Base-by-base conservation (phyloP, 2,113 vertebrate genomes). In the Lophura nycthemera region DNA sequence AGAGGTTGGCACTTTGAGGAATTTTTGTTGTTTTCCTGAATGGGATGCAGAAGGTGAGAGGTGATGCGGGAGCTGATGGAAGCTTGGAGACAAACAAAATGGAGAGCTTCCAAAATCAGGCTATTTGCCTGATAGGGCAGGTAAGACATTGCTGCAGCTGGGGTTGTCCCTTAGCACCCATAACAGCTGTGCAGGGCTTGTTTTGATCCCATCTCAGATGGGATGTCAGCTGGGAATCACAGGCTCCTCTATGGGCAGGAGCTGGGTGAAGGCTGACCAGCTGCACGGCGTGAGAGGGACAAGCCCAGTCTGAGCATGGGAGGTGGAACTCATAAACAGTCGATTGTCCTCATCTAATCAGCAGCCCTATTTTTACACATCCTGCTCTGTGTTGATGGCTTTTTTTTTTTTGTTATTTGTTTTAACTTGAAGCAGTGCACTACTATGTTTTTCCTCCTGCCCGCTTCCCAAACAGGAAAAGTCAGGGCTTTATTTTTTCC, bases 391-490 rank as follows among this genome's bases (percentile, higher is more conserved):
- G 47, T 29, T 54, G 52, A 16, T 54, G 52, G 25, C 1, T 3
- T 5, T 2, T 22, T 5, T 2, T 1, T 27, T 27, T 50, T 57
- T 38, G 43, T 29, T 4, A 13, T 36, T 43, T 79, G 74, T 60
- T 17, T 29, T 6, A 8, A 6, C 25, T 22, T 5, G 47, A 48
- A 54, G 14, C 64, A 5, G 50, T 0, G 0, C 34, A 5, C 86
- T 8, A 5, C 0, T 4, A 16, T 61, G 86, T 72, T 93, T 84
- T 92, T 77, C 85, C 71, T 64, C 29, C 54, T 92, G 82, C 89
- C 92, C 45, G 2, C 45, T 92, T 96, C 92, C 96, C 94, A 84
- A 83, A 91, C 94, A 94, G 96, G 95, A 96, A 96, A 85, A 92
- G 89, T 56, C 82, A n/a, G 16, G 67, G 10, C 59, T 93, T 91